Conservation (phyloP, 2,797 vertebrate species). For the Pangasius krempfi region DNA sequence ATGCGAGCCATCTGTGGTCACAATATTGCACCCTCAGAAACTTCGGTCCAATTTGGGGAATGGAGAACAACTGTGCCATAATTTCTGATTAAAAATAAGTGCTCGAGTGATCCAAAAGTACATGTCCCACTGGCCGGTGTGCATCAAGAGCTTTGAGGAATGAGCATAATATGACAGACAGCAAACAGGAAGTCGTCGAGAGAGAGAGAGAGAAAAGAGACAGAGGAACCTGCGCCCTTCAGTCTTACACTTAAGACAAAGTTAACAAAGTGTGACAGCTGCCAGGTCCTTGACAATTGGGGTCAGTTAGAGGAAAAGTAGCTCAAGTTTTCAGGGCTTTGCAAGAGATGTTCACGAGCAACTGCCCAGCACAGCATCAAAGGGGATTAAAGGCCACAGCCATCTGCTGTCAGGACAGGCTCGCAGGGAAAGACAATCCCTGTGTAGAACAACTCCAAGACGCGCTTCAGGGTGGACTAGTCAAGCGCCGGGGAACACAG, state of each 20-base stretch:
- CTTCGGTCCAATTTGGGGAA: constrained; percentile 45
- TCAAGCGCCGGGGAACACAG: constrained; percentile 7
- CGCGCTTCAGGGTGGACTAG: constrained; percentile 33
- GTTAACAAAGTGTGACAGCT: constrained; percentile 80
- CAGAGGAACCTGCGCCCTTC: constrained; percentile 70
- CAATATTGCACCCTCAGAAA: constrained; percentile 60
- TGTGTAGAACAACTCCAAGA: constrained; percentile 32
- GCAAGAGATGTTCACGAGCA: constrained; percentile 78
- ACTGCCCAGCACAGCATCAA: constrained; percentile 81
- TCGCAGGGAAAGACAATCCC: constrained; percentile 55
- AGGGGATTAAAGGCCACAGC: constrained; percentile 80
- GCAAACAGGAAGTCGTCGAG: constrained; percentile 68
- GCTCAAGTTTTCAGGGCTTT: constrained; percentile 82
- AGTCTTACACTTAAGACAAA: constrained; percentile 73
- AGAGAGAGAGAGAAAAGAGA: constrained; percentile 27
- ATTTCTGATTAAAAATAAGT: constrained; percentile 46
- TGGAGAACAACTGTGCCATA: constrained; percentile 36
- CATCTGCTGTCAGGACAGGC: constrained; percentile 80
- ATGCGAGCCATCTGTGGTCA: constrained; percentile 73
- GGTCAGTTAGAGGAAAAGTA: constrained; percentile 84
- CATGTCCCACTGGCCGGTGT: constrained; percentile 54
- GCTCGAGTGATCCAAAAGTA: constrained; percentile 50
- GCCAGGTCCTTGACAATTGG: constrained; percentile 79
- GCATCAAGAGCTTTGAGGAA: constrained; percentile 60
- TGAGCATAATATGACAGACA: constrained; percentile 64